Conservation (phyloP, 2,113 vertebrate species). For the Chionis minor region DNA sequence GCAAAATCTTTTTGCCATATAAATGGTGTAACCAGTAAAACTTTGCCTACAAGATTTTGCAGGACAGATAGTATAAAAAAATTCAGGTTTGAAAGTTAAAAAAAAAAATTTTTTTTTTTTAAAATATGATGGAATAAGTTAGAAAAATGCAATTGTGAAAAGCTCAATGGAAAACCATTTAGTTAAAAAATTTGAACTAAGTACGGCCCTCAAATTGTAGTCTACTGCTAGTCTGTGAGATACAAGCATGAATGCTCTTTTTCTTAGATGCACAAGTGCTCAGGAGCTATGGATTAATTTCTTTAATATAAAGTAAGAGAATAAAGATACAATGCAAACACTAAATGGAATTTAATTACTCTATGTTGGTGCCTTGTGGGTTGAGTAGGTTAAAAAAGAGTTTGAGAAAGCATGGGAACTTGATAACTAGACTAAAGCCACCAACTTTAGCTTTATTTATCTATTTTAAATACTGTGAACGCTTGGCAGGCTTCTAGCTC, state of each 20-base stretch:
- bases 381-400: neutral
- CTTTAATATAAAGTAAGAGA: neutral
- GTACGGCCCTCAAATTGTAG: neutral
- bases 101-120: neutral
- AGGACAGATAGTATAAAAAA: neutral
- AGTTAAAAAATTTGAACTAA: neutral
- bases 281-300: neutral
- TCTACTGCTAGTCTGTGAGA: neutral
- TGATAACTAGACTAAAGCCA: neutral
- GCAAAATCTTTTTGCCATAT: neutral
- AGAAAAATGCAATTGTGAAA: neutral
- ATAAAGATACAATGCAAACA: neutral
- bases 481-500: neutral
- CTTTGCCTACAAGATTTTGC: neutral
- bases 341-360: neutral
- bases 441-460: neutral
- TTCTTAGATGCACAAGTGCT: neutral
- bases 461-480: neutral
- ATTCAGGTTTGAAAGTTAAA: neutral
- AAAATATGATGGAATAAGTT: neutral
- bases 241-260: neutral
- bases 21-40: neutral
- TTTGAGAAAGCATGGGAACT: neutral
- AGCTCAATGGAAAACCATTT: neutral
- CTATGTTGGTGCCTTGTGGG: neutral